A percentile compares a stretch with the other conserved stretches of the same genome.
Conservation (phyloP, 2,113 vertebrate species). For the Acanthochromis polyacanthus region DNA sequence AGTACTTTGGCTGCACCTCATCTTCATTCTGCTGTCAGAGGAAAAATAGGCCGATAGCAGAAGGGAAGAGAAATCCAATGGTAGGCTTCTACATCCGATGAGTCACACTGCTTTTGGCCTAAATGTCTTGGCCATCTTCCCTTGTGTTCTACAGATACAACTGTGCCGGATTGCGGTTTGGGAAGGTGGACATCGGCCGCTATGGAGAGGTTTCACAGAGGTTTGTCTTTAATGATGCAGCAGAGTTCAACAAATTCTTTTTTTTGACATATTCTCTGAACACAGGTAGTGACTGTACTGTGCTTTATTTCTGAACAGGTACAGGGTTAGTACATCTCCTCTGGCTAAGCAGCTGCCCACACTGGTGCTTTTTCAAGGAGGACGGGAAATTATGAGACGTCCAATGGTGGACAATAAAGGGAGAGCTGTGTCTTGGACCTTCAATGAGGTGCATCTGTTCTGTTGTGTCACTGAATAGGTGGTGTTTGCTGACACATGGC, state of each 20-base stretch:
- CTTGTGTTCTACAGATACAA: constrained; percentile 87
- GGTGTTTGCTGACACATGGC: neutral
- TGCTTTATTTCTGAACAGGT: constrained; percentile 80
- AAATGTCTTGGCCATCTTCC: neutral
- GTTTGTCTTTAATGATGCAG: constrained; percentile 75
- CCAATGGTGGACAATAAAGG: constrained; percentile 90
- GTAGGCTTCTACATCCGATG: too few species aligned
- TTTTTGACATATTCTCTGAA: neutral
- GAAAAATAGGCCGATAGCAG: too few species aligned
- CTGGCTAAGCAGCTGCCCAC: constrained; percentile 96
- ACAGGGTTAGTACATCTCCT: constrained; percentile 92
- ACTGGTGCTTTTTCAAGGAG: constrained; percentile 92
- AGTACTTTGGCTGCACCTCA: too few species aligned
- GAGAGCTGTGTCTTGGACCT: constrained; percentile 80
- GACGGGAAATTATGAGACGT: constrained; percentile 90
- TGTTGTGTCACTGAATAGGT: neutral
- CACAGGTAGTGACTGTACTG: neutral
- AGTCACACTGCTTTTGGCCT: neutral
- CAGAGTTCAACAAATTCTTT: neutral
- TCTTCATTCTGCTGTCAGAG: too few species aligned
- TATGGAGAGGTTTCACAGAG: constrained; percentile 90
- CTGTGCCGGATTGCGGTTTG: constrained; percentile 91
- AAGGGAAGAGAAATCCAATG: too few species aligned
- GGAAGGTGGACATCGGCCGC: constrained; percentile 94
- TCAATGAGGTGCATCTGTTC: constrained; percentile 66